A percentile compares a stretch with the other conserved stretches of the same genome.
phyloP scores from a whole-genome alignment of 2,113 vertebrate genomes.

The Oreochromis aureus region DNA sequence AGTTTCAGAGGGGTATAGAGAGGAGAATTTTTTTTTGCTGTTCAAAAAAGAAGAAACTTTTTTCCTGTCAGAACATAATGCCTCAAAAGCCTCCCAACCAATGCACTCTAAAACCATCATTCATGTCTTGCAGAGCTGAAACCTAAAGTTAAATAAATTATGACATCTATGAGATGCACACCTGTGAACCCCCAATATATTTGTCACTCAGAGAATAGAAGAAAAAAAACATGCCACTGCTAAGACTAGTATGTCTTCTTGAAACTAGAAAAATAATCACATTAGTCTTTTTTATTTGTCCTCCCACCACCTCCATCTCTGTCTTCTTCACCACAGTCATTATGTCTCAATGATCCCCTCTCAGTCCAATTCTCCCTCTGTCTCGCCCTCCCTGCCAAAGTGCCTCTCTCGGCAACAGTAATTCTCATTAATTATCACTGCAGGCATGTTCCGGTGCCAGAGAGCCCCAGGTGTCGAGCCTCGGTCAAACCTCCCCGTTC shows the following conservation, averaged over 20 bases:
- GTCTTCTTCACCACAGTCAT: slow-evolving; percentile 27
- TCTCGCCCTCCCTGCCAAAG: slow-evolving; percentile 18
- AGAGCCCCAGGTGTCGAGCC: slow-evolving; percentile 33
- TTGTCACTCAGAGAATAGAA: not conserved
- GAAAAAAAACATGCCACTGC: not conserved
- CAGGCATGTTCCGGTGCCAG: slow-evolving; percentile 37
- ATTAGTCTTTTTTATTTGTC: slow-evolving; percentile 36
- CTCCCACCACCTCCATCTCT: slow-evolving; percentile 27
- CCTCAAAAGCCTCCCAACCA: not conserved
- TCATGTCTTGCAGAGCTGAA: not conserved
- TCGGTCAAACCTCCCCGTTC: slow-evolving; percentile 2
- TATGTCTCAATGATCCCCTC: slow-evolving; percentile 43
- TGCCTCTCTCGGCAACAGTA: slow-evolving; percentile 30
- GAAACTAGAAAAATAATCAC: slow-evolving; percentile 30
- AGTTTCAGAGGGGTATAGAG: not conserved
- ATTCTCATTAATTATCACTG: slow-evolving; percentile 56
- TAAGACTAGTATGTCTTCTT: not conserved
- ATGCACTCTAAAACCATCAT: not conserved
- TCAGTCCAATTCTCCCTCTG: not conserved
- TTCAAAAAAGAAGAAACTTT: not conserved
- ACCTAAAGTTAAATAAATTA: not conserved
- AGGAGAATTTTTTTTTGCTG: not conserved
- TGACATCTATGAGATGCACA: not conserved
- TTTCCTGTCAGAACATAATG: not conserved
- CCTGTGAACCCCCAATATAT: not conserved